Percentiles rank a stretch among this genome's conserved stretches.
phyloP scores from a whole-genome alignment of 1,140 invertebrate genomes.

The Cyphomyrmex costatus region DNA sequence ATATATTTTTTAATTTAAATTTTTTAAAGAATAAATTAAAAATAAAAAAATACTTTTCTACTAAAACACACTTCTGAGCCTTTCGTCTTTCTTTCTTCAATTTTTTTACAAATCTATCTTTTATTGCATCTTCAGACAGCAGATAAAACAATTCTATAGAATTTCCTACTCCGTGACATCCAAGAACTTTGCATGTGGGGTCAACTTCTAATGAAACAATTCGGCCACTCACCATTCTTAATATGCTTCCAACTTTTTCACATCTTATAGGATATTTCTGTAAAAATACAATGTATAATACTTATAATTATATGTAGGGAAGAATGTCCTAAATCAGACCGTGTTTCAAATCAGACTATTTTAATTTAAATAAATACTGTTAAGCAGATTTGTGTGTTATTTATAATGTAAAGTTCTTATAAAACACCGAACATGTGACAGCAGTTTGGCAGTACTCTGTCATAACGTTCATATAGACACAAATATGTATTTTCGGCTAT shows the following conservation, averaged over 20 bases:
- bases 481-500: too few species aligned
- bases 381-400: too few species aligned
- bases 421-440: too few species aligned
- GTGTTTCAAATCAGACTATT: too few species aligned
- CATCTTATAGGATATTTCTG: conserved; percentile 90
- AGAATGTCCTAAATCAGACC: too few species aligned
- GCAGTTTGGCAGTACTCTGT: too few species aligned
- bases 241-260: conserved; percentile 91
- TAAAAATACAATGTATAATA: conserved; percentile 47
- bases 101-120: conserved; percentile 90
- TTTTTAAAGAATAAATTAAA: neutral
- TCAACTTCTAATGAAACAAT: conserved; percentile 90
- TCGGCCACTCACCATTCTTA: conserved; percentile 92
- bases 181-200: conserved; percentile 90
- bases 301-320: neutral
- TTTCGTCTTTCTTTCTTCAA: conserved; percentile 91
- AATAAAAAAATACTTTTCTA: neutral
- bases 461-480: too few species aligned
- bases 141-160: conserved; percentile 95
- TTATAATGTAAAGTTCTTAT: too few species aligned
- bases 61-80: conserved; percentile 86
- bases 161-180: conserved; percentile 94
- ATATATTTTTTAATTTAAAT: neutral
- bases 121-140: conserved; percentile 91
- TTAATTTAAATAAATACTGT: too few species aligned